Conservation (phyloP, 2,797 vertebrate genomes). For the Scolopax rusticola region DNA sequence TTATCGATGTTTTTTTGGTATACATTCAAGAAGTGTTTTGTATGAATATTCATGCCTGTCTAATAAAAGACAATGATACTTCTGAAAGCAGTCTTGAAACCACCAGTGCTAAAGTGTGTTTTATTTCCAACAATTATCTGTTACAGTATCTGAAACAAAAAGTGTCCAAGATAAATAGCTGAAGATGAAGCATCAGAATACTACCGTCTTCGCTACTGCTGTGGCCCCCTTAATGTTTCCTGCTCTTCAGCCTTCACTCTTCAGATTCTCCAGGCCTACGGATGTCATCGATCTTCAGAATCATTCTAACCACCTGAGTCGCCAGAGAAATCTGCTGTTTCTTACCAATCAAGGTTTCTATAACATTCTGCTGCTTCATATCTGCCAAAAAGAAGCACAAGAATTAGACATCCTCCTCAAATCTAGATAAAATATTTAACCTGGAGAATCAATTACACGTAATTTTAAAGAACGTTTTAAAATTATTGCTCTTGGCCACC, state of each 20-base stretch:
- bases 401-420: neutral
- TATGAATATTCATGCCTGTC: neutral
- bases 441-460: accelerated
- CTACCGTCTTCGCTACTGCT: conserved; percentile 41
- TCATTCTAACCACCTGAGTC: conserved; percentile 98
- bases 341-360: conserved; percentile 97
- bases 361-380: conserved; percentile 97
- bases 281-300: conserved; percentile 98
- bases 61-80: neutral
- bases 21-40: neutral
- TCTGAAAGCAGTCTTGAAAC: conserved; percentile 11
- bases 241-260: conserved; percentile 79
- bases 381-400: conserved; percentile 79
- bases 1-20: neutral
- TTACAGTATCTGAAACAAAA: conserved; percentile 76
- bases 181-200: conserved; percentile 56
- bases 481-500: neutral
- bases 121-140: conserved; percentile 80
- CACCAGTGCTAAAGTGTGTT: conserved; percentile 52
- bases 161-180: conserved; percentile 88
- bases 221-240: conserved; percentile 16
- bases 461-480: accelerated
- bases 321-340: conserved; percentile 97
- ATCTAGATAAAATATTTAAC: neutral
- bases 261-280: conserved; percentile 93